These are phyloP conservation scores for Drosophila robusta DNA, from an alignment of 2,888 invertebrate genomes.

Conservation along the genomic window DNA sequence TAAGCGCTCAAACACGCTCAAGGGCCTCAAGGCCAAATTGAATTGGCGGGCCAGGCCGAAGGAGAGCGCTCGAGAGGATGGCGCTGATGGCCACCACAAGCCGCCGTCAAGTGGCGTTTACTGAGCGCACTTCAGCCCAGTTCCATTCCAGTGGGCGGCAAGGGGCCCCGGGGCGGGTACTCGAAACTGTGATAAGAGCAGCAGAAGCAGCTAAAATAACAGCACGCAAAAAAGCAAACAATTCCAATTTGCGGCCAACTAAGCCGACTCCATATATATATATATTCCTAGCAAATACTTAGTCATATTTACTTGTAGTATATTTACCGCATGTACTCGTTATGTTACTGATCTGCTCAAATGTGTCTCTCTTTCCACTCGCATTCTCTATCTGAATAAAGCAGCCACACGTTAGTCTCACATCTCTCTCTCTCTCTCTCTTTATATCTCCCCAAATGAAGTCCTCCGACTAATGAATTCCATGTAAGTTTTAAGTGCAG, in stretches of 20 bases:
- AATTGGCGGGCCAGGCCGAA: constrained; percentile 71
- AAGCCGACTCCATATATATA: constrained; percentile 29
- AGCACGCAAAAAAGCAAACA: constrained; percentile 28
- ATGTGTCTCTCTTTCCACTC: constrained; percentile 16
- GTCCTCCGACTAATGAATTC: constrained; percentile 31
- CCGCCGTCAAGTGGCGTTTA: constrained; percentile 44
- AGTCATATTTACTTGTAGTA: constrained; percentile 29
- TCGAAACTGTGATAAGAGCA: constrained; percentile 74
- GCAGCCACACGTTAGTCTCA: constrained; percentile 24
- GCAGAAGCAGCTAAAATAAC: constrained; percentile 37
- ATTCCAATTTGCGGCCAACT: constrained; percentile 69
- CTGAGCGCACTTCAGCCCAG: constrained; percentile 35
- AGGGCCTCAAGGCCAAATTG: constrained; percentile 62
- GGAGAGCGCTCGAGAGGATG: constrained; percentile 17
- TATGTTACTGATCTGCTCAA: constrained; percentile 43
- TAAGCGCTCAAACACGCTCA: constrained; percentile 55
- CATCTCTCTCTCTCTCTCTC: neutral
- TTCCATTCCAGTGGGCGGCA: constrained; percentile 54
- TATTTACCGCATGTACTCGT: constrained; percentile 11
- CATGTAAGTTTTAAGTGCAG: constrained; percentile 32
- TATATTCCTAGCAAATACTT: constrained; percentile 49
- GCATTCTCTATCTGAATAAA: constrained; percentile 51
- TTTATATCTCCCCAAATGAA: constrained; percentile 1
- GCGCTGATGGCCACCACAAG: constrained; percentile 33
- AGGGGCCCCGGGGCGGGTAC: constrained; percentile 22